These are phyloP conservation scores for Polydrusus pterygomalis DNA, from an alignment of 2,888 invertebrate species.

Conservation along the genomic window DNA sequence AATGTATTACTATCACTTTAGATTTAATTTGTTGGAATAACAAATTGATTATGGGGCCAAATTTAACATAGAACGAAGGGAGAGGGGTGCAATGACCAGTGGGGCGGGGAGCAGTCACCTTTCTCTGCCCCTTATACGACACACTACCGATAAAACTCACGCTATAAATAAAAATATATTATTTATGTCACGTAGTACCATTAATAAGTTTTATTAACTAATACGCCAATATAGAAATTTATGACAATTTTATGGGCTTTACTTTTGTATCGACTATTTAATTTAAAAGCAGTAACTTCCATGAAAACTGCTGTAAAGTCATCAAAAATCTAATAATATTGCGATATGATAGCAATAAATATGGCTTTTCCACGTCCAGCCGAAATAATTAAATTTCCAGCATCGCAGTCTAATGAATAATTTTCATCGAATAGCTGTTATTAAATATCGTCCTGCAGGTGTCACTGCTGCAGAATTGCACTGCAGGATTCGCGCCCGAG, in stretches of 20 bases:
- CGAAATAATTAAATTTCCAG: slow-evolving; percentile 35
- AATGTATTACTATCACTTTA: too few species aligned
- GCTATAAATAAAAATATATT: neutral
- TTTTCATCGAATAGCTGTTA: slow-evolving; percentile 26
- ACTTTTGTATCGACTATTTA: neutral
- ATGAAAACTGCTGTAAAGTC: neutral
- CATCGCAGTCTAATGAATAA: slow-evolving; percentile 34
- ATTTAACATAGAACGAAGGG: too few species aligned
- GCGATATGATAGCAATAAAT: slow-evolving; percentile 22
- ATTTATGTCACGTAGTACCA: too few species aligned
- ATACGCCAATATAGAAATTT: neutral
- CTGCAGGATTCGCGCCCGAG: slow-evolving; percentile 5
- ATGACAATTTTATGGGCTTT: neutral
- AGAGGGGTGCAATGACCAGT: too few species aligned
- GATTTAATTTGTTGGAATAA: too few species aligned
- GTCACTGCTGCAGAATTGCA: slow-evolving; percentile 16
- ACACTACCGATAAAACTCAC: neutral
- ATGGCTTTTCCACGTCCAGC: slow-evolving; percentile 18
- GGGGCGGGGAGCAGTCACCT: too few species aligned
- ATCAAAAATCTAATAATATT: slow-evolving; percentile 20
- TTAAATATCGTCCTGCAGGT: slow-evolving; percentile 28
- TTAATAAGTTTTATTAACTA: too few species aligned
- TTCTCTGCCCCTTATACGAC: neutral
- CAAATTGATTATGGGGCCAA: too few species aligned
- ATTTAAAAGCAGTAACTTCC: neutral